These are phyloP conservation scores for Thymelicus sylvestris DNA, from an alignment of 2,888 invertebrate species.

Conservation along the genomic window DNA sequence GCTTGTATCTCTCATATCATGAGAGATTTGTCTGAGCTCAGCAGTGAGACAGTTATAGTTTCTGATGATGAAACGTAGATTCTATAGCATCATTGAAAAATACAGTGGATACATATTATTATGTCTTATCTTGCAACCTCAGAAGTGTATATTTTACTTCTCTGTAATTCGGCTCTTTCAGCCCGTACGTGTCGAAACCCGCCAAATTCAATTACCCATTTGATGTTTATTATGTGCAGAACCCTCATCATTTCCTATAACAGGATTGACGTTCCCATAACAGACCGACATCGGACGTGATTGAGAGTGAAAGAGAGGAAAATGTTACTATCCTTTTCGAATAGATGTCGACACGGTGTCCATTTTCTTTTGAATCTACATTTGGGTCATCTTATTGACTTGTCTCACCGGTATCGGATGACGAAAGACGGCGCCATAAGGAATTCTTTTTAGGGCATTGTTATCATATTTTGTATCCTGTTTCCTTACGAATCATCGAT, in stretches of 20 bases:
- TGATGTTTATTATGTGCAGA: conserved; percentile 1
- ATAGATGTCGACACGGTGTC: conserved; percentile 10
- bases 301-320: conserved; percentile 12
- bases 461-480: background rate
- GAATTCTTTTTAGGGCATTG: background rate
- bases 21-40: too few species aligned
- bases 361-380: conserved; percentile 15
- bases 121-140: too few species aligned
- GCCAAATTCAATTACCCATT: background rate
- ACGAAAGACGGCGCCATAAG: background rate
- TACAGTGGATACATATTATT: too few species aligned
- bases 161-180: background rate
- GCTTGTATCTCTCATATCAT: too few species aligned
- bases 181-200: background rate
- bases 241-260: conserved; percentile 13
- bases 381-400: conserved; percentile 9
- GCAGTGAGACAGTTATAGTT: too few species aligned
- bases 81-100: too few species aligned
- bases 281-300: conserved; percentile 9
- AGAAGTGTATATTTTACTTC: background rate
- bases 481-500: too few species aligned
- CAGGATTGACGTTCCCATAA: conserved; percentile 10
- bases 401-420: background rate
- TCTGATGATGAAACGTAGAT: too few species aligned
- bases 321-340: conserved; percentile 11